Evolutionary conservation across 2,888 invertebrate species (phyloP).

Genomic region (Hyposoter dolosus): DNA sequence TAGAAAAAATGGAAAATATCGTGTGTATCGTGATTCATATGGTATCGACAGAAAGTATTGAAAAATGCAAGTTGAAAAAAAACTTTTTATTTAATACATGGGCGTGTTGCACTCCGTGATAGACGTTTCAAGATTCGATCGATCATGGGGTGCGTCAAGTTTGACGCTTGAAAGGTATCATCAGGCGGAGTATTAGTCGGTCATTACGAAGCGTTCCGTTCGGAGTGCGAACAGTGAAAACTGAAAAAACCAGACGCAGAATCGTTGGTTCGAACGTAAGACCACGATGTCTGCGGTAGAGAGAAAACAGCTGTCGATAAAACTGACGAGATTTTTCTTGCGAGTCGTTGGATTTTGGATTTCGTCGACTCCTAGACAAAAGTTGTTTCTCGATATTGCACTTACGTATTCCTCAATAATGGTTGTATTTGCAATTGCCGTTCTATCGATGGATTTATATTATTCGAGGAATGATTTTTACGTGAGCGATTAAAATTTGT

Average conservation of each 20-base stretch:
- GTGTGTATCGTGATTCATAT: not conserved
- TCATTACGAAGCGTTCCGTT: slow-evolving; percentile 40
- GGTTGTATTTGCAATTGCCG: slow-evolving; percentile 47
- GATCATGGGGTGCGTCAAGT: slow-evolving; percentile 59
- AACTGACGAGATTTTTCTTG: slow-evolving; percentile 63
- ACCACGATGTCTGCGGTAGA: slow-evolving; percentile 33
- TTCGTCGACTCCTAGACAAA: slow-evolving; percentile 40
- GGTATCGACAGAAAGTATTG: not conserved
- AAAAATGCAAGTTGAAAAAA: not conserved
- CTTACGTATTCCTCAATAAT: slow-evolving; percentile 62
- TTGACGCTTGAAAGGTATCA: slow-evolving; percentile 56
- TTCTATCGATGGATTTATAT: slow-evolving; percentile 63
- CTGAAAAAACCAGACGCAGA: not conserved
- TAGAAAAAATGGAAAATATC: not conserved
- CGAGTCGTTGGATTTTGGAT: slow-evolving; percentile 70
- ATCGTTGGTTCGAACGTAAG: not conserved
- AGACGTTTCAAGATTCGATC: slow-evolving; percentile 28
- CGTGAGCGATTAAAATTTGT: slow-evolving; percentile 62
- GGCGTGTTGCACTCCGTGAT: slow-evolving; percentile 3
- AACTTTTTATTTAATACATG: slow-evolving; percentile 21
- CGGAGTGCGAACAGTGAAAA: not conserved
- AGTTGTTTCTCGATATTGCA: slow-evolving; percentile 55
- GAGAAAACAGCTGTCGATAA: slow-evolving; percentile 65
- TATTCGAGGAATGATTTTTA: slow-evolving; percentile 65
- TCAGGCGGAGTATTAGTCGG: slow-evolving; percentile 45